Conservation (phyloP, 2,113 vertebrate genomes). For the Genyomyrus donnyi region DNA sequence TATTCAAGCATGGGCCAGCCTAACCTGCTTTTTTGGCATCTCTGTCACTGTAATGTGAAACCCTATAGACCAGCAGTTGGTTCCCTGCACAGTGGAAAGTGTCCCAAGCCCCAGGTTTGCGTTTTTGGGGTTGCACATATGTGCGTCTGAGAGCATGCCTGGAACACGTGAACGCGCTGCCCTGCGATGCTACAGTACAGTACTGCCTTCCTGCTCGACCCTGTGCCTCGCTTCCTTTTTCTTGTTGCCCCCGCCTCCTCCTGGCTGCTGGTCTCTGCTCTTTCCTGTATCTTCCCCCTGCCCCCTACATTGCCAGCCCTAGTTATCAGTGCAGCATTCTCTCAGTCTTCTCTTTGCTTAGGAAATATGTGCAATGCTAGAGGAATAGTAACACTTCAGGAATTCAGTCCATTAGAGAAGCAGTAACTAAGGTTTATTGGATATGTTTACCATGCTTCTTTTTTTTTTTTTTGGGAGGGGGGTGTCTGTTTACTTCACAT, state of each 20-base stretch:
- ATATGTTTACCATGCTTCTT: background rate
- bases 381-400: conserved; percentile 38
- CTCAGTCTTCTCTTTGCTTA: conserved; percentile 30
- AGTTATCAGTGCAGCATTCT: conserved; percentile 30
- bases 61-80: background rate
- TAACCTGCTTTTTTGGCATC: conserved; percentile 12
- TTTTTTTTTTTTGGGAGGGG: background rate
- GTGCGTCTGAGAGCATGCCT: background rate
- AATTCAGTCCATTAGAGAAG: conserved; percentile 21
- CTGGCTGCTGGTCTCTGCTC: background rate
- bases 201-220: background rate
- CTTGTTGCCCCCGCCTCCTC: background rate
- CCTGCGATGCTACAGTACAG: background rate
- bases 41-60: conserved; percentile 17
- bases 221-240: background rate
- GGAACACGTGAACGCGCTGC: background rate
- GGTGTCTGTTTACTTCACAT: background rate
- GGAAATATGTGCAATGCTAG: conserved; percentile 30
- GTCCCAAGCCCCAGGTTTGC: background rate
- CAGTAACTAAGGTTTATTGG: background rate
- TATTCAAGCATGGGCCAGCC: background rate
- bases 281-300: conserved; percentile 19
- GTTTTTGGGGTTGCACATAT: background rate
- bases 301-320: background rate
- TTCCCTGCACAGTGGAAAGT: conserved; percentile 4